Conservation (phyloP, 2,888 invertebrate genomes). For the Mesorhabditis belari region DNA sequence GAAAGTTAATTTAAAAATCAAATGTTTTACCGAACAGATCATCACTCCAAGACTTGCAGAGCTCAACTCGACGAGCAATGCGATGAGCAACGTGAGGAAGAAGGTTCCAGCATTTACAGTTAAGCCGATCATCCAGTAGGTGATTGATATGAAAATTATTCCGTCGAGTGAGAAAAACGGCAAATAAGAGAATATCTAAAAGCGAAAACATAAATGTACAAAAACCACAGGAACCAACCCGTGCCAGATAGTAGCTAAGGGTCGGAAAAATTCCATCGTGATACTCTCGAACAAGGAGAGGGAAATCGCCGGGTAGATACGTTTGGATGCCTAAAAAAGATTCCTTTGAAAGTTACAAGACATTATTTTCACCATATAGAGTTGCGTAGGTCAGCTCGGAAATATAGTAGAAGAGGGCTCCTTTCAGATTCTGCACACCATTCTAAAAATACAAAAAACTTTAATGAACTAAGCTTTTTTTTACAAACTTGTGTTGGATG, state of each 20-base stretch:
- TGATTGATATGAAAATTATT: conserved; percentile 71
- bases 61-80: conserved; percentile 39
- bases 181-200: conserved; percentile 52
- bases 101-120: conserved; percentile 8
- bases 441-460: conserved; percentile 65
- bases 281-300: conserved; percentile 82
- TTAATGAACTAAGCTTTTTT: background rate
- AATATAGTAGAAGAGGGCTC: conserved; percentile 79
- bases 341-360: conserved; percentile 66
- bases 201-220: background rate
- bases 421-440: conserved; percentile 90
- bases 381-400: conserved; percentile 86
- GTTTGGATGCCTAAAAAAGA: conserved; percentile 73
- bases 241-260: conserved; percentile 38
- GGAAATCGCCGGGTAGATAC: conserved; percentile 80
- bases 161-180: conserved; percentile 80
- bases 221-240: conserved; percentile 11
- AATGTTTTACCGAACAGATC: conserved; percentile 9
- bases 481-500: background rate
- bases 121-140: conserved; percentile 73
- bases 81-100: conserved; percentile 27
- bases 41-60: conserved; percentile 36
- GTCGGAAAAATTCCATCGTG: conserved; percentile 80
- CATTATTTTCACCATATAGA: conserved; percentile 85
- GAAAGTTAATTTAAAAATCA: background rate